A percentile compares a stretch with the other conserved stretches of the same genome.
Evolutionary conservation across 2,113 vertebrate species (phyloP).

Genomic region (Blennius ocellaris): DNA sequence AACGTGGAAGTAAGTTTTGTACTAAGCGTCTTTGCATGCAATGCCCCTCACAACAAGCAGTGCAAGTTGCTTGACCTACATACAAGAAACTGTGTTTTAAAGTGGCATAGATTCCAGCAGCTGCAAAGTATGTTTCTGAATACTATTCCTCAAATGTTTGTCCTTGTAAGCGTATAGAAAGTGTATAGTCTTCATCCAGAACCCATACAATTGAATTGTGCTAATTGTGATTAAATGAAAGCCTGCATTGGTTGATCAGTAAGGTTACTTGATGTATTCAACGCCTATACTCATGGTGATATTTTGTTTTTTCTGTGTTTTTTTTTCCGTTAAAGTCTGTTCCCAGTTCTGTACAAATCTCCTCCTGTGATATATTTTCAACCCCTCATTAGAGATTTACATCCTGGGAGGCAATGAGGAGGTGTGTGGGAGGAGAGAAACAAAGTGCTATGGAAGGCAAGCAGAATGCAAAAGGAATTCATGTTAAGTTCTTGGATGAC

Average conservation of each 20-base stretch:
- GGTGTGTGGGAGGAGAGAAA: constrained; percentile 46
- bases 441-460: constrained; percentile 19
- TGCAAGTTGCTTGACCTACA: constrained; percentile 42
- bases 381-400: constrained; percentile 43
- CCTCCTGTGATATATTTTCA: constrained; percentile 29
- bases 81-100: constrained; percentile 7
- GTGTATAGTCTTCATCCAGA: not conserved
- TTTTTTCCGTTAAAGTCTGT: not conserved
- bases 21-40: constrained; percentile 20
- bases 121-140: constrained; percentile 16
- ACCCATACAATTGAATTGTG: constrained; percentile 23
- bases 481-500: constrained; percentile 1
- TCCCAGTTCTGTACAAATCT: constrained; percentile 23
- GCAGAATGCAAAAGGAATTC: constrained; percentile 19
- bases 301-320: not conserved
- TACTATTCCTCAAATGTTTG: constrained; percentile 12
- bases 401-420: constrained; percentile 39
- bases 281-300: constrained; percentile 20
- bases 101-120: not conserved
- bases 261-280: constrained; percentile 20
- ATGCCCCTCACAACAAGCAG: constrained; percentile 14
- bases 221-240: not conserved
- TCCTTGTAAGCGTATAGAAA: not conserved
- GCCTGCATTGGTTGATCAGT: constrained; percentile 3
- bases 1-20: constrained; percentile 36